Percentiles rank a stretch among this genome's conserved stretches.
Conservation (phyloP, 2,888 invertebrate genomes). For the Rhagophthalmus giganteus region DNA sequence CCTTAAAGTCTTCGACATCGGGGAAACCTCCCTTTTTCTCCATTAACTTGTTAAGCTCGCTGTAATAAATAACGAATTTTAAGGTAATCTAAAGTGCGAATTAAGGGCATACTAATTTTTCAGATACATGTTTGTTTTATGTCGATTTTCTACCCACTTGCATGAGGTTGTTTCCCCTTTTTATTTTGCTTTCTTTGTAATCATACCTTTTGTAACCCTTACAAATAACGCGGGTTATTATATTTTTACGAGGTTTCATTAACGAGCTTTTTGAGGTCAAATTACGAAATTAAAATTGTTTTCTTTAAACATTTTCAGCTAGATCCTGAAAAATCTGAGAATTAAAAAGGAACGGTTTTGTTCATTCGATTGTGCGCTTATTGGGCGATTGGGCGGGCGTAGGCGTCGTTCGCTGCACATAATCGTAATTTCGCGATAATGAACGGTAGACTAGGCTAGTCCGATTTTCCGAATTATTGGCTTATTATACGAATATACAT, state of each 20-base stretch:
- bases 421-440: slow-evolving; percentile 7
- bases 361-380: too few species aligned
- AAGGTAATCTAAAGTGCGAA: slow-evolving; percentile 52
- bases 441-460: slow-evolving; percentile 4
- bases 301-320: slow-evolving; percentile 20
- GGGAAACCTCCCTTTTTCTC: slow-evolving; percentile 44
- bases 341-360: too few species aligned
- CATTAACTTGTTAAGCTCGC: slow-evolving; percentile 46
- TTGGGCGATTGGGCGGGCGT: too few species aligned
- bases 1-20: slow-evolving; percentile 14
- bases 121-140: slow-evolving; percentile 41
- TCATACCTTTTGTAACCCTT: slow-evolving; percentile 48
- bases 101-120: slow-evolving; percentile 51
- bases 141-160: slow-evolving; percentile 27
- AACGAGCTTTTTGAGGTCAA: slow-evolving; percentile 27
- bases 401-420: too few species aligned
- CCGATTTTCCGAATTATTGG: slow-evolving; percentile 3
- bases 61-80: slow-evolving; percentile 53
- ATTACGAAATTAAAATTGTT: slow-evolving; percentile 26
- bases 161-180: slow-evolving; percentile 37
- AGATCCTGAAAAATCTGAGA: too few species aligned
- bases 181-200: slow-evolving; percentile 49
- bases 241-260: slow-evolving; percentile 28
- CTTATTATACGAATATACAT: not conserved
- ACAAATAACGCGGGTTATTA: slow-evolving; percentile 46